Conservation (phyloP, 2,888 invertebrate genomes). For the Crepidodera aurea region DNA sequence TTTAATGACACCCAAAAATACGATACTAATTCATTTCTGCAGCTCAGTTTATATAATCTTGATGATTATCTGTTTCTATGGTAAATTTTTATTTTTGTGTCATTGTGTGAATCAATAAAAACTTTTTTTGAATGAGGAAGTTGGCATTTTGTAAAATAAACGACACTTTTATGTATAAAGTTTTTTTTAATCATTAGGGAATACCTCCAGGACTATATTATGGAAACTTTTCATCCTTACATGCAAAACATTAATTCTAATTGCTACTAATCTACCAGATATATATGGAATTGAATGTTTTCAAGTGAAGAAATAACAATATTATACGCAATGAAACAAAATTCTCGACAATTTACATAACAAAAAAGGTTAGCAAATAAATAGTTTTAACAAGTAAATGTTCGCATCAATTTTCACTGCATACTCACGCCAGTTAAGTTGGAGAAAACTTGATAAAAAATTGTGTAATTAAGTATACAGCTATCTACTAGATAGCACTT, state of each 20-base stretch:
- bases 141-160: too few relatives aligned
- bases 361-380: constrained; percentile 14
- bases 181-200: too few relatives aligned
- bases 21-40: too few relatives aligned
- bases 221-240: constrained; percentile 18
- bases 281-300: constrained; percentile 30
- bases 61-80: too few relatives aligned
- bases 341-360: constrained; percentile 23
- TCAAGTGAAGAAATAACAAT: constrained; percentile 43
- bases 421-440: neutral
- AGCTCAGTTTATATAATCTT: too few relatives aligned
- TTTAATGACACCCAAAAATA: too few relatives aligned
- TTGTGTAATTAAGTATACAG: neutral
- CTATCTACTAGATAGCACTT: neutral
- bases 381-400: neutral
- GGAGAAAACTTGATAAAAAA: constrained; percentile 8
- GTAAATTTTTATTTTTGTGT: too few relatives aligned
- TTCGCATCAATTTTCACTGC: constrained; percentile 6
- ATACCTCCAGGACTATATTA: too few relatives aligned
- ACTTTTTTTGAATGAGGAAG: too few relatives aligned
- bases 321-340: constrained; percentile 33
- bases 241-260: constrained; percentile 36
- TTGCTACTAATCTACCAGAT: constrained; percentile 28
- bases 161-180: too few relatives aligned
- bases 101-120: too few relatives aligned